Percentiles rank a stretch among this genome's conserved stretches.
Evolutionary conservation across 1,140 invertebrate species (phyloP).

Genomic region (Zaprionus vittiger): DNA sequence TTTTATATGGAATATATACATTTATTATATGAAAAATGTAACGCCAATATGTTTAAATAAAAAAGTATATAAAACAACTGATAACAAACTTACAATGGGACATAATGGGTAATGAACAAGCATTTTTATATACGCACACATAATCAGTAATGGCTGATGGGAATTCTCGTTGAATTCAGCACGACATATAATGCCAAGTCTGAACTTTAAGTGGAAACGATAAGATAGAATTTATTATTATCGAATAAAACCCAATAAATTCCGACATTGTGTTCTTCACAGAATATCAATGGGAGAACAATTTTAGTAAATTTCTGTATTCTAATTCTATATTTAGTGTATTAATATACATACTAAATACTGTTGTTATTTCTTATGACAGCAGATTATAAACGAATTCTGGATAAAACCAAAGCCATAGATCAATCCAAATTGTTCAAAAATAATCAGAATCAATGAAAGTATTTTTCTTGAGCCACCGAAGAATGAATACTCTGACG

Average conservation of each 20-base stretch:
- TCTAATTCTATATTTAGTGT: not conserved
- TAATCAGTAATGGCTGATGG: not conserved
- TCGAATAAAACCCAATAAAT: not conserved
- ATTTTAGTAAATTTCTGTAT: not conserved
- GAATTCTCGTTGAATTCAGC: not conserved
- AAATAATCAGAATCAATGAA: not conserved
- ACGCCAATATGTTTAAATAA: not conserved
- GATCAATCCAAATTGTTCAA: not conserved
- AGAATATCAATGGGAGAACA: not conserved
- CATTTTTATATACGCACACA: too few species aligned
- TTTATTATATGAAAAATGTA: not conserved
- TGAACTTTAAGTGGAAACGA: not conserved
- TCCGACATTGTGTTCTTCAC: not conserved
- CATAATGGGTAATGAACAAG: too few species aligned
- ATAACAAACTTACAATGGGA: not conserved
- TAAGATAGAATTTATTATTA: not conserved
- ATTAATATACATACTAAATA: not conserved
- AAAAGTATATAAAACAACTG: not conserved
- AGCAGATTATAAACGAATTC: not conserved
- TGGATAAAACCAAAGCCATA: not conserved
- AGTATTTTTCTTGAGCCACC: not conserved
- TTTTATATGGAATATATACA: not conserved
- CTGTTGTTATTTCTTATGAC: not conserved
- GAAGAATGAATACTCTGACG: not conserved
- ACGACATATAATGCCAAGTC: not conserved